phyloP scores from a whole-genome alignment of 2,113 vertebrate species.

The Xenopus tropicalis region UCB_Xtro_10.0 CM004444.2:88191501-88192000 shows the following conservation, averaged over 20 bases:
- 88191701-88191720: slow-evolving; percentile 19
- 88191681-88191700: slow-evolving; percentile 11
- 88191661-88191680: slow-evolving; percentile 56
- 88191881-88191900: background rate
- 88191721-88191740: slow-evolving; percentile 15
- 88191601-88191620: slow-evolving; percentile 89
- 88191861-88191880: background rate
- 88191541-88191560: slow-evolving; percentile 86
- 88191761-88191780: slow-evolving; percentile 28
- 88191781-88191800: slow-evolving; percentile 4
- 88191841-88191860: slow-evolving; percentile 1
- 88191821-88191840: slow-evolving; percentile 7
- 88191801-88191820: background rate
- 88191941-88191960: too few relatives aligned
- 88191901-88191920: too few relatives aligned
- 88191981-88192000: too few relatives aligned
- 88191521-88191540: slow-evolving; percentile 74
- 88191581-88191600: slow-evolving; percentile 94
- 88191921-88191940: too few relatives aligned
- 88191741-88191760: slow-evolving; percentile 31
- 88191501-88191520: slow-evolving; percentile 90
- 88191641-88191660: slow-evolving; percentile 93
- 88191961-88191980: too few relatives aligned
- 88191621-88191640: slow-evolving; percentile 90
- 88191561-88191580: slow-evolving; percentile 89